Conservation (phyloP, 2,888 invertebrate genomes). For the Hyalella azteca region DNA sequence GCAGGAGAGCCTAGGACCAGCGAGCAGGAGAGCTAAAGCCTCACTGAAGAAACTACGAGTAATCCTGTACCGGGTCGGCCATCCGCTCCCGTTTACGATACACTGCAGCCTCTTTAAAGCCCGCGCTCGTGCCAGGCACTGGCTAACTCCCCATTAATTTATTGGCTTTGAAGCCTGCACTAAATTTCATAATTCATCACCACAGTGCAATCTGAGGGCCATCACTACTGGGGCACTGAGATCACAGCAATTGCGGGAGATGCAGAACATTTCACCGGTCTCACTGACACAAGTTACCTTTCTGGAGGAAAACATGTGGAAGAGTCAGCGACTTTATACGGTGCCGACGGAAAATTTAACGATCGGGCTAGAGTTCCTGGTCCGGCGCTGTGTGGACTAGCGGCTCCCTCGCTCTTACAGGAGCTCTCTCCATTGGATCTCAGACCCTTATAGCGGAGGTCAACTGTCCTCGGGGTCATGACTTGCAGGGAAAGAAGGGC, state of each 20-base stretch:
- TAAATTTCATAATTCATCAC: conserved; percentile 36
- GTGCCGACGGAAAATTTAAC: conserved; percentile 35
- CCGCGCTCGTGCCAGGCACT: conserved; percentile 57
- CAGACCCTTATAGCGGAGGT: conserved; percentile 28
- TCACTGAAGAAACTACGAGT: conserved; percentile 58
- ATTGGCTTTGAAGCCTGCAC: conserved; percentile 54
- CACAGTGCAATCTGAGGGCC: conserved; percentile 6
- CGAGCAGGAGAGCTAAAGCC: conserved; percentile 57
- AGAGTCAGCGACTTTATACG: conserved; percentile 37
- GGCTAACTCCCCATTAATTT: conserved; percentile 59
- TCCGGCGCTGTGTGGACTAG: conserved; percentile 34
- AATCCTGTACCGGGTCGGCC: conserved; percentile 58
- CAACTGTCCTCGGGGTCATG: conserved; percentile 37
- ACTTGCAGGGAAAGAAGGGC: conserved; percentile 37
- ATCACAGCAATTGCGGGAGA: not conserved
- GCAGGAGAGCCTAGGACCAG: conserved; percentile 43
- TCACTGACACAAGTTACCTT: conserved; percentile 30
- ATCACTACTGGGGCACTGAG: not conserved
- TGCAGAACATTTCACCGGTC: conserved; percentile 25
- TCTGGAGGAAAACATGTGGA: conserved; percentile 36
- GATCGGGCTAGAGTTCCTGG: conserved; percentile 36
- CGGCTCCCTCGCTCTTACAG: conserved; percentile 18
- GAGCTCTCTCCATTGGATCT: conserved; percentile 37
- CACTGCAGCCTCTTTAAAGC: conserved; percentile 59
- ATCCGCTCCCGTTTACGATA: conserved; percentile 58